phyloP scores from a whole-genome alignment of 2,113 vertebrate species.

The Anhinga anhinga region DNA sequence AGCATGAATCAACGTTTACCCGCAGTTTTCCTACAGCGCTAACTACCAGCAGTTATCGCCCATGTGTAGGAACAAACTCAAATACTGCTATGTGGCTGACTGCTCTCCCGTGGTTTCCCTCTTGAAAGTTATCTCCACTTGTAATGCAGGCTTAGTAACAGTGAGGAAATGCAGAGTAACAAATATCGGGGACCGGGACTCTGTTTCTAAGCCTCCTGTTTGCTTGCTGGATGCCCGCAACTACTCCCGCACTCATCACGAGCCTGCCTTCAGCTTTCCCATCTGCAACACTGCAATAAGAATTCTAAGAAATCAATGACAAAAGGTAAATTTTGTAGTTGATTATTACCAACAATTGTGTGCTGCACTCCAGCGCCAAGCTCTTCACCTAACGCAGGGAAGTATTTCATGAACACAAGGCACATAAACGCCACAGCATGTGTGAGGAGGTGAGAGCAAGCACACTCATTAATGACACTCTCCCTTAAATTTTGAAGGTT shows the following conservation, averaged over 20 bases:
- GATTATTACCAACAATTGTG: neutral
- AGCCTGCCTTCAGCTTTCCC: neutral
- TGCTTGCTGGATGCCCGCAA: neutral
- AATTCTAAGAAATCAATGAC: neutral
- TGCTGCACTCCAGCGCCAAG: neutral
- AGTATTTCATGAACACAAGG: neutral
- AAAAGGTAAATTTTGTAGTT: neutral
- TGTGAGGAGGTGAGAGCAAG: neutral
- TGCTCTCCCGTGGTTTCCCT: constrained; percentile 19
- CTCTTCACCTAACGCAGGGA: neutral
- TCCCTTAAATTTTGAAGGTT: neutral
- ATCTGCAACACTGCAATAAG: neutral
- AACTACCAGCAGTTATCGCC: constrained; percentile 11
- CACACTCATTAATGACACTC: neutral
- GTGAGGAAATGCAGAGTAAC: neutral
- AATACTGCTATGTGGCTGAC: constrained; percentile 5
- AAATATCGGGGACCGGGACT: neutral
- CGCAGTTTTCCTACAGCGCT: neutral
- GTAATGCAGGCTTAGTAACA: neutral
- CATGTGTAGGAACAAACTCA: constrained; percentile 15
- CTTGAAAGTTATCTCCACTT: neutral
- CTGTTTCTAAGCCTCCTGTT: neutral
- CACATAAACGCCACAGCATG: neutral
- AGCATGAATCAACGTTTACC: constrained; percentile 56
- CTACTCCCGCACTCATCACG: accelerated